These are phyloP conservation scores for Euwallacea similis DNA, from an alignment of 1,140 invertebrate genomes.

Conservation along the genomic window DNA sequence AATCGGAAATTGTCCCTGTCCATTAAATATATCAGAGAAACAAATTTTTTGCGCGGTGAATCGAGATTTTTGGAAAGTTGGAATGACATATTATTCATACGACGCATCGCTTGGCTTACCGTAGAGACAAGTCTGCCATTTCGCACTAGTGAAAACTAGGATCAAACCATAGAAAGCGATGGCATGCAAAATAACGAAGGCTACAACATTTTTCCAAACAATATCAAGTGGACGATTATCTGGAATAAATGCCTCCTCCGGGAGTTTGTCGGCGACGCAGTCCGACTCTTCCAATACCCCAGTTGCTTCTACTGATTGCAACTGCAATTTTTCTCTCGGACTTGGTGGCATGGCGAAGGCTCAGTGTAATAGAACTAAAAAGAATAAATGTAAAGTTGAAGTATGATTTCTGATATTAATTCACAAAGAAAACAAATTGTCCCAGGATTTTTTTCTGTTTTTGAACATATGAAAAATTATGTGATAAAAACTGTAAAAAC, in stretches of 20 bases:
- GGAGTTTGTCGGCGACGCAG: constrained; percentile 36
- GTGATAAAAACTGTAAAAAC: too few relatives aligned
- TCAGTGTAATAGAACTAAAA: not conserved
- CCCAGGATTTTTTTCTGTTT: too few relatives aligned
- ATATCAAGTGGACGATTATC: constrained; percentile 62
- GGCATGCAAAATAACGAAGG: constrained; percentile 81
- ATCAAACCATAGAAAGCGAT: constrained; percentile 84
- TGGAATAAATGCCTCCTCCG: constrained; percentile 41
- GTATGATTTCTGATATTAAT: too few relatives aligned
- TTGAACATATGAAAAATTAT: too few relatives aligned
- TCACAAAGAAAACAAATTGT: too few relatives aligned
- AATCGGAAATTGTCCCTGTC: too few relatives aligned
- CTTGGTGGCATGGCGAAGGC: constrained; percentile 24
- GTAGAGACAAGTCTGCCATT: constrained; percentile 73
- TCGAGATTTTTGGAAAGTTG: too few relatives aligned
- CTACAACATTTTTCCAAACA: constrained; percentile 90
- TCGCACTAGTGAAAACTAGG: constrained; percentile 75
- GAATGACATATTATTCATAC: too few relatives aligned
- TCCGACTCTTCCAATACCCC: constrained; percentile 44
- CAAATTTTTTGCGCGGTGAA: too few relatives aligned
- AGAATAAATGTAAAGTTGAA: constrained; percentile 1
- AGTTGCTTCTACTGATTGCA: constrained; percentile 33
- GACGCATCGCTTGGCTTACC: constrained; percentile 61
- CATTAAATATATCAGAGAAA: not conserved
- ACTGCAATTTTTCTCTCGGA: constrained; percentile 28